Conservation (phyloP, 2,888 invertebrate species). For the Ophion ventricosus region DNA sequence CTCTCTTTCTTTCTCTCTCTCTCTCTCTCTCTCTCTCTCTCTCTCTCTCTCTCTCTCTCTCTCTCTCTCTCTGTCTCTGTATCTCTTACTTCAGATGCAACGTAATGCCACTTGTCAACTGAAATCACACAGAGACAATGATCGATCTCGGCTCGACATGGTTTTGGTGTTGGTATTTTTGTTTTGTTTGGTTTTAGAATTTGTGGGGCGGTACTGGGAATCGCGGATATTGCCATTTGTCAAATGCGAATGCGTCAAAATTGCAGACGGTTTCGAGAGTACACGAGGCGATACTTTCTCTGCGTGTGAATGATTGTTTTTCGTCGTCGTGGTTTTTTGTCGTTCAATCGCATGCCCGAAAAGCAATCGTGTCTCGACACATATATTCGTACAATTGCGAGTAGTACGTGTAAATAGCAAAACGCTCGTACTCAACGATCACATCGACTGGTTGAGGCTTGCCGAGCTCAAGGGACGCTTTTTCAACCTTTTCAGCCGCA, state of each 20-base stretch:
- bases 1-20: conserved; percentile 11
- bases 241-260: conserved; percentile 81
- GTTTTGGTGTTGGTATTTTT: conserved; percentile 5
- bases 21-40: conserved; percentile 55
- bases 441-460: conserved; percentile 84
- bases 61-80: conserved; percentile 56
- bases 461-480: conserved; percentile 85
- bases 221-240: conserved; percentile 81
- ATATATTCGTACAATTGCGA: neutral
- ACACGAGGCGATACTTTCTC: neutral
- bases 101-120: conserved; percentile 92
- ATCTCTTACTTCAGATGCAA: conserved; percentile 87
- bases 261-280: neutral
- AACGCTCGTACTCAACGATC: conserved; percentile 84
- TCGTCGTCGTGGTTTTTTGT: neutral
- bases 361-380: neutral
- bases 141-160: conserved; percentile 55
- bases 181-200: conserved; percentile 64
- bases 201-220: conserved; percentile 66
- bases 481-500: conserved; percentile 88
- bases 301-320: neutral
- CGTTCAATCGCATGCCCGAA: neutral
- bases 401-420: neutral
- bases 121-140: conserved; percentile 82
- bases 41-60: conserved; percentile 6